Evolutionary conservation across 2,888 invertebrate genomes (phyloP).

Genomic region (Brachyopa scutellaris): DNA sequence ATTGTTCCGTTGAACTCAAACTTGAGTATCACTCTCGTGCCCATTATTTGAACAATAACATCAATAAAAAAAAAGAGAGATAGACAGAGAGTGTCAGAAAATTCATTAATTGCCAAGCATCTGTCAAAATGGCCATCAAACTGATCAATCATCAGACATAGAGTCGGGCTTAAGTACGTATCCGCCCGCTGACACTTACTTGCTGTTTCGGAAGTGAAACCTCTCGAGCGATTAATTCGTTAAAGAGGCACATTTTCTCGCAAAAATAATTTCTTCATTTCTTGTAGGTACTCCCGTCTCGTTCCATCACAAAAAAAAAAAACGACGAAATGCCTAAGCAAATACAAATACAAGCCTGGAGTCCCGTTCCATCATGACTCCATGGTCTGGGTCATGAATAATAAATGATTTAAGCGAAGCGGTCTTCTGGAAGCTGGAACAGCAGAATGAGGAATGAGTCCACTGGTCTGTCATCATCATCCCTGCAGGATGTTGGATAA

Average conservation of each 20-base stretch:
- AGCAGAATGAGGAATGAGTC: not conserved
- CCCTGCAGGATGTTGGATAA: conserved; percentile 9
- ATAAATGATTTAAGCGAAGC: conserved; percentile 18
- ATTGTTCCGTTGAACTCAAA: conserved; percentile 9
- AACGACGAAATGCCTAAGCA: too few relatives aligned
- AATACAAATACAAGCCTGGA: too few relatives aligned
- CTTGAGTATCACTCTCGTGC: not conserved
- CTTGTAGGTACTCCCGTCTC: not conserved
- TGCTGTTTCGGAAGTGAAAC: not conserved
- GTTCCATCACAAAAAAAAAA: too few relatives aligned
- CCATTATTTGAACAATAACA: not conserved
- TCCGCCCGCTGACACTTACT: too few relatives aligned
- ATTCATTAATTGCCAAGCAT: conserved; percentile 39
- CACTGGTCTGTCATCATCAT: conserved; percentile 18
- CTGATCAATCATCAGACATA: conserved; percentile 34
- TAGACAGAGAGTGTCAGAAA: conserved; percentile 1
- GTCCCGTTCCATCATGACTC: too few relatives aligned
- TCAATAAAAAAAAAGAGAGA: not conserved
- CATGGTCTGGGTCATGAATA: conserved; percentile 30
- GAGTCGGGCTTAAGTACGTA: not conserved
- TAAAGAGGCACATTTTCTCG: not conserved
- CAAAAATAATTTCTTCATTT: not conserved
- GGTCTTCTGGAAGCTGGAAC: not conserved
- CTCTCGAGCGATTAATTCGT: conserved; percentile 1
- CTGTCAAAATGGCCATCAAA: conserved; percentile 43